A percentile compares a stretch with the other conserved stretches of the same genome.
phyloP scores from a whole-genome alignment of 2,797 vertebrate genomes.

The Benthosema pterotum region DNA sequence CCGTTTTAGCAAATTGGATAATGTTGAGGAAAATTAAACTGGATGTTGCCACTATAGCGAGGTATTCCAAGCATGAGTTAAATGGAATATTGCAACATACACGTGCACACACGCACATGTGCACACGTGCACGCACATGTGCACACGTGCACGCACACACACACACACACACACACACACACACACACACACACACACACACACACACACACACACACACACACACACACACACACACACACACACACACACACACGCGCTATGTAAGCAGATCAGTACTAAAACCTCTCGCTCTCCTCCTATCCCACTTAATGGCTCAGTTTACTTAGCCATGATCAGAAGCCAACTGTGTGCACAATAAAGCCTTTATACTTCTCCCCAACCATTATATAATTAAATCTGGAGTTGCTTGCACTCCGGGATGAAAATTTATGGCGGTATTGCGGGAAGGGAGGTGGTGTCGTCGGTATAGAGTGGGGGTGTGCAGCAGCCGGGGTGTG shows the following conservation, averaged over 20 bases:
- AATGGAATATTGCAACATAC: conserved; percentile 23
- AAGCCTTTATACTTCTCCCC: conserved; percentile 56
- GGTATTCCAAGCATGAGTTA: conserved; percentile 27
- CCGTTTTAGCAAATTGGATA: conserved; percentile 25
- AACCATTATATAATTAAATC: conserved; percentile 72
- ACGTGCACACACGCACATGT: not conserved
- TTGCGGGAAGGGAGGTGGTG: conserved; percentile 15
- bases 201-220: no score
- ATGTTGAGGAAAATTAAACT: conserved; percentile 9
- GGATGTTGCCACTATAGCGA: not conserved
- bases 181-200: conserved; percentile 7
- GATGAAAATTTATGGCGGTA: conserved; percentile 71
- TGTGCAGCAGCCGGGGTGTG: not conserved
- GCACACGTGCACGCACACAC: no score
- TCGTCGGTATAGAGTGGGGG: not conserved
- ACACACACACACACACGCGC: conserved; percentile 13
- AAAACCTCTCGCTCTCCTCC: conserved; percentile 51
- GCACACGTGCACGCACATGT: conserved; percentile 12
- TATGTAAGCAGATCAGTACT: conserved; percentile 51
- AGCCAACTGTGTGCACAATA: conserved; percentile 62
- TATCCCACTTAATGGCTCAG: conserved; percentile 54
- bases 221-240: no score
- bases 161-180: not conserved
- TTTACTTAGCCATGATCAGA: conserved; percentile 66
- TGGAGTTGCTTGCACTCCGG: conserved; percentile 46